Evolutionary conservation across 1,140 invertebrate genomes (phyloP), one percentile per base, ranked within the genome.

Genomic region (Acromyrmex charruanus): DNA sequence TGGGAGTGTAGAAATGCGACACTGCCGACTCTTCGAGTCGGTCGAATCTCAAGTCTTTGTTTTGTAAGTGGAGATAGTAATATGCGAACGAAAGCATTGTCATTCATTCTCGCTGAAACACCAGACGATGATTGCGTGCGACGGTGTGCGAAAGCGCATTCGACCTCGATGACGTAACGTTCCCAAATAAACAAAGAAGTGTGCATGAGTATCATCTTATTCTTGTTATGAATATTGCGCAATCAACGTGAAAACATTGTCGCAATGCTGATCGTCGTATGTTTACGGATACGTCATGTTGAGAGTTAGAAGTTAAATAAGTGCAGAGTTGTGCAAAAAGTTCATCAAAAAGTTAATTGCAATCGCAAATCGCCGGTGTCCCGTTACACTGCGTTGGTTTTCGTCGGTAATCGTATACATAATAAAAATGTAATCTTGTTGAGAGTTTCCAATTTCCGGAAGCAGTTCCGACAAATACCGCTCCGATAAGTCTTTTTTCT

Each of bases 1-100:
- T 61, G 21, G 39, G 66, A 88, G 49, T 53, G 14, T 14, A 28
- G 65, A 85, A 79, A 79, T n/a, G 49, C 51, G 74, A 72, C 87
- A 58, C 44, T 44, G 14, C 16, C 2, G 9, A 21, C 28, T 63
- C 51, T 68, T 53, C 49, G 25, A 49, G 12, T 31, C 68, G 49
- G 61, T 87, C 49, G 65, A 87, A 77, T 63, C 35, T 14, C 53
- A 14, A 84, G 61, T n/a, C 58, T 75, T 77, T 86, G 66, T 71
- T 74, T 86, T 55, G 87, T 63, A 79, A 88, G 69, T 39, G 21
- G 49, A 88, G 82, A 88, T 69, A 77, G 77, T 28, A 86, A 75
- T 77, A 72, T 63, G 53, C 58, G 25, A 65, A 59, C 58, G 53
- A 66, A 63, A 39, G 77, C 66, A 31, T 39, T 51, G 53, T 68